Conservation (phyloP, 2,113 vertebrate genomes). For the Dasypus novemcinctus region DNA sequence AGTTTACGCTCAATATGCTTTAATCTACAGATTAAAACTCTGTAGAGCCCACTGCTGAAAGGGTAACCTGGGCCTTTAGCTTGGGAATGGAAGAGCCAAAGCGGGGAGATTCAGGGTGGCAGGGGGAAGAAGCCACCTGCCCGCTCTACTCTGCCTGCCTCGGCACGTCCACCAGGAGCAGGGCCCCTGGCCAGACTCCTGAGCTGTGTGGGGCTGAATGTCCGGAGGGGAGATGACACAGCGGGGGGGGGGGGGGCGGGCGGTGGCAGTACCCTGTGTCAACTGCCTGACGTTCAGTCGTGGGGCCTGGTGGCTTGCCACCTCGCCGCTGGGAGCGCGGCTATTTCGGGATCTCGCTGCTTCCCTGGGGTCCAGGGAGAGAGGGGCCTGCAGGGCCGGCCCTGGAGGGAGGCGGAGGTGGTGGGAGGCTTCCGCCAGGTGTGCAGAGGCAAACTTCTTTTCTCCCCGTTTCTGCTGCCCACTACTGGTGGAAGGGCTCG, state of each 20-base stretch:
- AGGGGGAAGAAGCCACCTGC: neutral
- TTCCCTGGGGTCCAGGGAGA: neutral
- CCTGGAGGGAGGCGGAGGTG: too few species aligned
- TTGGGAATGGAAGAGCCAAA: neutral
- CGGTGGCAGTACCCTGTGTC: neutral
- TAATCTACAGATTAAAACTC: neutral
- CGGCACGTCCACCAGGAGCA: neutral
- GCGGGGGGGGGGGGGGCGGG: neutral
- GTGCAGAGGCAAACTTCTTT: neutral
- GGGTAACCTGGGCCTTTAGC: neutral
- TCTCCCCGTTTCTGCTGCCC: conserved; percentile 58
- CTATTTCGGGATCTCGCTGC: conserved; percentile 20
- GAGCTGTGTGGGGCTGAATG: neutral
- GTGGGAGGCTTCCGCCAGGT: neutral
- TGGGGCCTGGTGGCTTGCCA: conserved; percentile 46
- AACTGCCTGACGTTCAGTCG: neutral
- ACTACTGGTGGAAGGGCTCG: conserved; percentile 50
- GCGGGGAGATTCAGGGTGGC: neutral
- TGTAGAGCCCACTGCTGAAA: accelerated
- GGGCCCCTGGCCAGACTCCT: neutral
- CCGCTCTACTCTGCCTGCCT: neutral
- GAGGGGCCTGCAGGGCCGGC: neutral
- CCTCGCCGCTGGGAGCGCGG: neutral
- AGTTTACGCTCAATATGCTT: neutral
- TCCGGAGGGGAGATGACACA: neutral